These are phyloP conservation scores for Gnathochromis pfefferi DNA, from an alignment of 2,113 vertebrate genomes.

Conservation along the genomic window DNA sequence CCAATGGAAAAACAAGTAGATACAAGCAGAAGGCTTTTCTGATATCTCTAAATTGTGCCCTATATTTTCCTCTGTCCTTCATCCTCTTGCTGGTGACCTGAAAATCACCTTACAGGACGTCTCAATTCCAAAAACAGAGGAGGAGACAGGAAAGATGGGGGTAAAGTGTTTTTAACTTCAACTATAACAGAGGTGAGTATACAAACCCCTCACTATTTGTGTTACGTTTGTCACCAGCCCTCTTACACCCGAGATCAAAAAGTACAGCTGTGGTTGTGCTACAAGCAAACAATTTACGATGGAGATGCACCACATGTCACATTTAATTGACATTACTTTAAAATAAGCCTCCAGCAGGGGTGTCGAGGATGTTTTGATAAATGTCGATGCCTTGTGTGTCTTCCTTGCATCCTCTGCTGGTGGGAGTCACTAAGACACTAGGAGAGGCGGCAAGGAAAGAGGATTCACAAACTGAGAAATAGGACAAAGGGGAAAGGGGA, in stretches of 20 bases:
- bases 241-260: not conserved
- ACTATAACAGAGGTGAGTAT: not conserved
- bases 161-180: not conserved
- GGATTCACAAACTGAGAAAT: not conserved
- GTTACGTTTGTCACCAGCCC: not conserved
- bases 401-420: not conserved
- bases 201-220: not conserved
- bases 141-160: not conserved
- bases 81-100: not conserved
- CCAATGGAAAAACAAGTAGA: not conserved
- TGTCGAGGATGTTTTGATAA: not conserved
- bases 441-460: not conserved
- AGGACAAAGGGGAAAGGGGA: not conserved
- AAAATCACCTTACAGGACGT: not conserved
- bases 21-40: not conserved
- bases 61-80: not conserved
- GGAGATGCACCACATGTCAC: not conserved
- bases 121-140: not conserved
- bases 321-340: not conserved
- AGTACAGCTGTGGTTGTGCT: not conserved
- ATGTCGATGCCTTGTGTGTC: not conserved
- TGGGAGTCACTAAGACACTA: not conserved
- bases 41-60: not conserved
- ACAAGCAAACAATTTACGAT: not conserved
- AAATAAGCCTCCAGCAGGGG: not conserved